Evolutionary conservation across 2,797 vertebrate species (phyloP), one percentile per base, ranked within the genome.

Genomic region (Trachurus trachurus): DNA sequence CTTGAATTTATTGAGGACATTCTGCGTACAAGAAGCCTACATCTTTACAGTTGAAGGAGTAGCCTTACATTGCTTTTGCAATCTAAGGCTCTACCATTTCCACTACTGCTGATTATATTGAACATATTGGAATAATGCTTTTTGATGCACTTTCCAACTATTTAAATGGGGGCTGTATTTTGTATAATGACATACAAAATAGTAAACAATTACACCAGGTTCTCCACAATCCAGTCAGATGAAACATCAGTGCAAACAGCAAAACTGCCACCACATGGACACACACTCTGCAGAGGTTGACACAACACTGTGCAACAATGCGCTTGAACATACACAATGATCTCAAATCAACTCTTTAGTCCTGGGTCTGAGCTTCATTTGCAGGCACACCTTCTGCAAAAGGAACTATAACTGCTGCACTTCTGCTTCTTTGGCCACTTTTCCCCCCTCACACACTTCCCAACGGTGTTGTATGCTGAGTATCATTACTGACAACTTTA

Each of bases 171-270:
- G 2, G 9, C 5, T 5, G 9, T 34, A 21, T n/a, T 29, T 9
- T 74, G 11, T 57, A 16, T 53, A 47, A 53, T 39, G 6, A 63
- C 13, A 44, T 31, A 26, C 1, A 26, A 3, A 6, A 21, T 26
- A 68, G 31, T 16, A 26, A 39, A 61, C 44, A 17, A 29, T 68
- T 19, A 11, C 54, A 22, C 21, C 1, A 12, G 19, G 7, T 26
- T 70, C 19, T 37, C 54, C 39, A 47, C 34, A 37, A 39, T 66
- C 9, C 39, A 69, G 50, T 58, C 49, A 13, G 29, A 57, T 29
- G 19, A 15, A 37, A 69, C 1, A 58, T 22, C 29, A 54, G 19
- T 54, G 40, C 49, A 74, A 71, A 70, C 26, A 66, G 54, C 19
- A 26, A 26, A 40, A 21, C 1, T 60, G 47, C 21, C 39, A 69